Conservation (phyloP, 2,888 invertebrate species). For the Asteroscopus sphinx region DNA sequence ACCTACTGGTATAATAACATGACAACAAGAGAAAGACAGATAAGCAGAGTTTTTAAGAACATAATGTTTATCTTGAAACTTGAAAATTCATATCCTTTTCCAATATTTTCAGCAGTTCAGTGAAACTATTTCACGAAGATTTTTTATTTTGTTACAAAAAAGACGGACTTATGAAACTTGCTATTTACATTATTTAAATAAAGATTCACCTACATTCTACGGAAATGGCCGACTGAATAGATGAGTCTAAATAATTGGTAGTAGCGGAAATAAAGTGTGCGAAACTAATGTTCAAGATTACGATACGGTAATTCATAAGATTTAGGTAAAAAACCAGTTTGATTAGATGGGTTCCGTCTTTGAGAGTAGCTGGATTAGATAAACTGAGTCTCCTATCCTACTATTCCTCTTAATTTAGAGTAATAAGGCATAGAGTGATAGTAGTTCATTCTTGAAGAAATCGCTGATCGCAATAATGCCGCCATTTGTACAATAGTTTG, state of each 20-base stretch:
- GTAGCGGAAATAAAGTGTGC: conserved; percentile 54
- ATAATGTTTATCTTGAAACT: no score
- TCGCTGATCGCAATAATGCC: no score
- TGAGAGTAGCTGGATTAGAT: neutral
- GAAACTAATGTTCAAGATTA: conserved; percentile 44
- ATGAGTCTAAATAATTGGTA: conserved; percentile 38
- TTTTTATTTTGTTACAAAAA: no score
- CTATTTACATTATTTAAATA: neutral
- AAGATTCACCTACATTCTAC: conserved; percentile 19
- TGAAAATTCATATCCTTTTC: no score
- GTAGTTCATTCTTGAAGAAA: no score
- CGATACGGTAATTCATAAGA: conserved; percentile 30
- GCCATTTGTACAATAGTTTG: no score
- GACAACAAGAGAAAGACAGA: no score
- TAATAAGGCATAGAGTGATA: no score
- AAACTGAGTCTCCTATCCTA: no score
- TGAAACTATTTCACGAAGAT: conserved; percentile 2
- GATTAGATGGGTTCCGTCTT: conserved; percentile 18
- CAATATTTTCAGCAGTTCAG: neutral
- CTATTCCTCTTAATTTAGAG: no score
- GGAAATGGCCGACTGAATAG: conserved; percentile 45
- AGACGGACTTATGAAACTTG: neutral
- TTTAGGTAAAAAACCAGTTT: conserved; percentile 14
- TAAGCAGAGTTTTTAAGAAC: no score
- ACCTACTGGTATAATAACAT: no score